Conservation (phyloP, 2,797 vertebrate genomes). For the Hippoglossus hippoglossus region DNA sequence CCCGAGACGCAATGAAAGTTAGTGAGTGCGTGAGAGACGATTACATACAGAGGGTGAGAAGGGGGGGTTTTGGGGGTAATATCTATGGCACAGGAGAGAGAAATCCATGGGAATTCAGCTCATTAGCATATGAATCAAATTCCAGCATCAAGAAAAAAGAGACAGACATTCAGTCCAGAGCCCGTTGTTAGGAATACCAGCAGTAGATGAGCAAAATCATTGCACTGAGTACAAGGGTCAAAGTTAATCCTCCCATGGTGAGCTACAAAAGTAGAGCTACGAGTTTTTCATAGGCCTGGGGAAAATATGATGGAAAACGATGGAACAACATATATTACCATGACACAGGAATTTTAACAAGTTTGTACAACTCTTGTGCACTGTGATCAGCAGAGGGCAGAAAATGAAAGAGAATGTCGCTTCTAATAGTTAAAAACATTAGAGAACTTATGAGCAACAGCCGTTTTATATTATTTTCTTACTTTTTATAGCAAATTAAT, state of each 20-base stretch:
- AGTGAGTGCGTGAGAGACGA: slow-evolving; percentile 39
- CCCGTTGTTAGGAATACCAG: slow-evolving; percentile 48
- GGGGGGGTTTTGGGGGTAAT: slow-evolving; percentile 35
- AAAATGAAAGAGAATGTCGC: background rate
- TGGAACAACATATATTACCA: slow-evolving; percentile 29
- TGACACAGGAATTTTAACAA: slow-evolving; percentile 24
- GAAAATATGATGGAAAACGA: slow-evolving; percentile 22
- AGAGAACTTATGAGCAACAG: no score
- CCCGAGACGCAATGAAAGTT: slow-evolving; percentile 35
- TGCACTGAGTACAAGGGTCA: slow-evolving; percentile 41
- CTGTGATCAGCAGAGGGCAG: background rate
- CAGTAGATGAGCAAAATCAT: slow-evolving; percentile 58
- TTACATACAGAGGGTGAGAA: slow-evolving; percentile 18
- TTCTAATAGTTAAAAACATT: background rate
- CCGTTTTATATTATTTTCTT: background rate
- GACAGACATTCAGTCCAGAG: slow-evolving; percentile 53
- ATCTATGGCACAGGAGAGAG: slow-evolving; percentile 62
- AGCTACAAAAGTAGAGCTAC: slow-evolving; percentile 30
- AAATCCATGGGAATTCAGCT: slow-evolving; percentile 71
- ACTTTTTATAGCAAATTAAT: background rate
- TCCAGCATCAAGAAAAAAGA: slow-evolving; percentile 71
- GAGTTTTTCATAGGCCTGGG: slow-evolving; percentile 34
- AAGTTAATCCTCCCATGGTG: slow-evolving; percentile 37
- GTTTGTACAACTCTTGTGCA: background rate
- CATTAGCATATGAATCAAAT: slow-evolving; percentile 83